phyloP scores from a whole-genome alignment of 2,888 invertebrate species.

The Apamea anceps region DNA sequence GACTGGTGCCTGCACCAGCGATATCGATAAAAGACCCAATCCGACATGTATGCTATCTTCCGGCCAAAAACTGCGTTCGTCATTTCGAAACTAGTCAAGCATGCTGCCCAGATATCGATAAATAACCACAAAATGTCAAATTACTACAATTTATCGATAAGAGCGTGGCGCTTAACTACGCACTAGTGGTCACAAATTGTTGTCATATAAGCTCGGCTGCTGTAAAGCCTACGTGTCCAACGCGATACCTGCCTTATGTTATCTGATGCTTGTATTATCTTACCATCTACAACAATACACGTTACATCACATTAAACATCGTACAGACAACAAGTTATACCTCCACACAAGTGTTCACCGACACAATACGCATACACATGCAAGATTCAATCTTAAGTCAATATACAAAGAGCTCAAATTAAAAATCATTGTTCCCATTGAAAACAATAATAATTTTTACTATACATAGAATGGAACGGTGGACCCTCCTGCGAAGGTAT shows the following conservation, averaged over 20 bases:
- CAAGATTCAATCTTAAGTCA: constrained; percentile 21
- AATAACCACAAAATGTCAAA: background rate
- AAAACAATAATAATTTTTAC: constrained; percentile 3
- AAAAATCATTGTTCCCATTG: constrained; percentile 1
- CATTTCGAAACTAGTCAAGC: background rate
- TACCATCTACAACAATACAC: constrained; percentile 70
- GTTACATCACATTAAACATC: constrained; percentile 68
- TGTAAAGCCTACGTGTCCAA: background rate
- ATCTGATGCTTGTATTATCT: constrained; percentile 64
- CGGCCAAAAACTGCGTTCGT: background rate
- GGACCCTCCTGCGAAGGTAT: constrained; percentile 41
- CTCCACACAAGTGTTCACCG: constrained; percentile 51
- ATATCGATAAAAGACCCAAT: background rate
- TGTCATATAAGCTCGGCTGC: background rate
- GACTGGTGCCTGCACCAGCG: background rate
- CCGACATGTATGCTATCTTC: background rate
- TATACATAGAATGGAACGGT: background rate
- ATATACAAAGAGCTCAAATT: constrained; percentile 1
- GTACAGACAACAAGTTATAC: constrained; percentile 63
- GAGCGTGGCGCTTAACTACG: background rate
- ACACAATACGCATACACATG: constrained; percentile 25
- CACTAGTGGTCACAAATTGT: background rate
- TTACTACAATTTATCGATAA: constrained; percentile 6
- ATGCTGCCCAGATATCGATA: background rate
- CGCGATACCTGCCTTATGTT: constrained; percentile 39